phyloP scores from a whole-genome alignment of 1,140 invertebrate genomes.

The Papilio dardanus region DNA sequence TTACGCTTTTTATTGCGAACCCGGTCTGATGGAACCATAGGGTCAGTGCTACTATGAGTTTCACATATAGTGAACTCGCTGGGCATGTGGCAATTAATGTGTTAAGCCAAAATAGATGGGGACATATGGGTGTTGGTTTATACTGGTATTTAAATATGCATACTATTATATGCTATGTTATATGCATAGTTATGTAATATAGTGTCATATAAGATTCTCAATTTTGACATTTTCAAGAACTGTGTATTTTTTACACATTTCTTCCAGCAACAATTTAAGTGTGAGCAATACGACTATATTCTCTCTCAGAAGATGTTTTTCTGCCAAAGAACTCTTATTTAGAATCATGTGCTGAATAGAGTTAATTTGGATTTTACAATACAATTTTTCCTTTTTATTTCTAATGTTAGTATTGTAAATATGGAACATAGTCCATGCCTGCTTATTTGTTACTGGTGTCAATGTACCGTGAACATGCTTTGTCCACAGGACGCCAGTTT shows the following conservation, averaged over 20 bases:
- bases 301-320: not conserved
- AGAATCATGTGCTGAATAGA: not conserved
- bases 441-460: not conserved
- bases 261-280: not conserved
- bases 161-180: not conserved
- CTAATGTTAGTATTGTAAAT: not conserved
- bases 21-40: too few species aligned
- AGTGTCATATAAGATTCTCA: not conserved
- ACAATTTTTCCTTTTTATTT: not conserved
- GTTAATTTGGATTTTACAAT: not conserved
- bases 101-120: not conserved
- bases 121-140: too few species aligned
- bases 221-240: not conserved
- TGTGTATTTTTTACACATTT: not conserved
- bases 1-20: too few species aligned
- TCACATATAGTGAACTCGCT: too few species aligned
- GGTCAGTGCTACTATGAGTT: too few species aligned
- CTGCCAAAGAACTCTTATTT: not conserved
- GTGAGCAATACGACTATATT: not conserved
- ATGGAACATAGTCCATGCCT: not conserved
- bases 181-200: not conserved
- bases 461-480: conserved; percentile 23
- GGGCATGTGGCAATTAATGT: not conserved
- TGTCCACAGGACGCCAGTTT: conserved; percentile 28
- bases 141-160: too few species aligned